Conservation (phyloP, 2,113 vertebrate genomes). For the Spea multiplicata region DNA sequence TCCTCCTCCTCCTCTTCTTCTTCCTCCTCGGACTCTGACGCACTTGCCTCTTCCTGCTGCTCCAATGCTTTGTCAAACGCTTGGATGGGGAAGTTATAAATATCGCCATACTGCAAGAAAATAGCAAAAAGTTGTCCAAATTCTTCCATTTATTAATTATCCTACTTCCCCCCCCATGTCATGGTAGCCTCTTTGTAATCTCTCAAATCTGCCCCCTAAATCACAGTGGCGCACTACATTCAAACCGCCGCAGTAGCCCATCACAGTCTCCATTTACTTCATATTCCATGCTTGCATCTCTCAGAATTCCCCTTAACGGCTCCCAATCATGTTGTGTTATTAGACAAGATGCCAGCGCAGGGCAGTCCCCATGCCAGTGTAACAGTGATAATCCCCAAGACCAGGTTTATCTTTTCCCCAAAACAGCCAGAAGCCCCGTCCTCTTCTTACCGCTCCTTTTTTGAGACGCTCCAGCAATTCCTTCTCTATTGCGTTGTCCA, state of each 20-base stretch:
- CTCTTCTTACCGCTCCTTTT: constrained; percentile 82
- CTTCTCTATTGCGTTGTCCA: constrained; percentile 96
- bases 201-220: too few relatives aligned
- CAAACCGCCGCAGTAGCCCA: too few relatives aligned
- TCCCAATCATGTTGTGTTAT: not conserved
- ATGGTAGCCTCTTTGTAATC: too few relatives aligned
- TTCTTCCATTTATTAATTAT: too few relatives aligned
- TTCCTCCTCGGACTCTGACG: constrained; percentile 65
- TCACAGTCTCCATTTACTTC: too few relatives aligned
- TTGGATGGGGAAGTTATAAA: constrained; percentile 97
- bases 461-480: constrained; percentile 92
- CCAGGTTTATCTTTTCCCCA: not conserved
- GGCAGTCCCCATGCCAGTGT: not conserved
- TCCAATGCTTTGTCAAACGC: constrained; percentile 92
- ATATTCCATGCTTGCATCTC: not conserved
- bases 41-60: constrained; percentile 80
- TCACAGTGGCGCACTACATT: too few relatives aligned
- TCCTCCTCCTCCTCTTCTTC: constrained; percentile 70
- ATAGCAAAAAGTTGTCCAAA: not conserved
- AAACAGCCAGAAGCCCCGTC: not conserved
- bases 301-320: not conserved
- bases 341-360: too few relatives aligned
- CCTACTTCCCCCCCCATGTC: too few relatives aligned
- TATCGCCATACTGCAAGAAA: constrained; percentile 84
- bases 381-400: too few relatives aligned